These are phyloP conservation scores for Mimas tiliae DNA, from an alignment of 2,888 invertebrate species.

Conservation along the genomic window DNA sequence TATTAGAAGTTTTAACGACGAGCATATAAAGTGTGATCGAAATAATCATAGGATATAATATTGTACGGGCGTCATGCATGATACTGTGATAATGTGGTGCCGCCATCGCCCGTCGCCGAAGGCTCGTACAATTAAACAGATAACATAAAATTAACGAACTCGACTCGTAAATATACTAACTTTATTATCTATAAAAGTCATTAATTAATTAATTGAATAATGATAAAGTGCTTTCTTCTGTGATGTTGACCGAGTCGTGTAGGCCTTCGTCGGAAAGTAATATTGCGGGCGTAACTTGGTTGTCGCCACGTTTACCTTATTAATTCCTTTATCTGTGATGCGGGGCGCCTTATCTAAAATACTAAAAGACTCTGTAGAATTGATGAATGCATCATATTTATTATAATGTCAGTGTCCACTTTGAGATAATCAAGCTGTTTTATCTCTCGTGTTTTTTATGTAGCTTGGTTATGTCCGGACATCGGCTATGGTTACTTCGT, in stretches of 20 bases:
- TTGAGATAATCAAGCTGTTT: background rate
- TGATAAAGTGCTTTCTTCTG: constrained; percentile 73
- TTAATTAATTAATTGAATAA: constrained; percentile 82
- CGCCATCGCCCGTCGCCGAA: constrained; percentile 57
- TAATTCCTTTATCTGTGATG: constrained; percentile 55
- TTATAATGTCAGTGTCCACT: constrained; percentile 13
- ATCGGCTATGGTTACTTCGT: constrained; percentile 42
- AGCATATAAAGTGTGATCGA: constrained; percentile 46
- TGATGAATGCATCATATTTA: constrained; percentile 42
- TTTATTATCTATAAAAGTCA: constrained; percentile 83
- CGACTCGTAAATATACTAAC: constrained; percentile 75
- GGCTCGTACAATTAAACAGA: constrained; percentile 75
- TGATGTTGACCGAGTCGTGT: constrained; percentile 51
- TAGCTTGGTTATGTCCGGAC: background rate
- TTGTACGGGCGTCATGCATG: constrained; percentile 46
- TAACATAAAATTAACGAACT: constrained; percentile 80
- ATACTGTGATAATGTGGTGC: constrained; percentile 50
- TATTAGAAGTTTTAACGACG: constrained; percentile 43
- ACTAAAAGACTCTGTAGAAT: constrained; percentile 50
- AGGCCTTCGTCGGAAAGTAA: constrained; percentile 54
- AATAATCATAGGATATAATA: constrained; percentile 47
- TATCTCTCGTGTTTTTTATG: background rate
- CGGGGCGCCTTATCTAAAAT: constrained; percentile 46
- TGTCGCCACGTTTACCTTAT: constrained; percentile 62
- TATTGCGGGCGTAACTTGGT: constrained; percentile 62